Conservation (phyloP, 2,888 invertebrate species). For the Eilema depressum region DNA sequence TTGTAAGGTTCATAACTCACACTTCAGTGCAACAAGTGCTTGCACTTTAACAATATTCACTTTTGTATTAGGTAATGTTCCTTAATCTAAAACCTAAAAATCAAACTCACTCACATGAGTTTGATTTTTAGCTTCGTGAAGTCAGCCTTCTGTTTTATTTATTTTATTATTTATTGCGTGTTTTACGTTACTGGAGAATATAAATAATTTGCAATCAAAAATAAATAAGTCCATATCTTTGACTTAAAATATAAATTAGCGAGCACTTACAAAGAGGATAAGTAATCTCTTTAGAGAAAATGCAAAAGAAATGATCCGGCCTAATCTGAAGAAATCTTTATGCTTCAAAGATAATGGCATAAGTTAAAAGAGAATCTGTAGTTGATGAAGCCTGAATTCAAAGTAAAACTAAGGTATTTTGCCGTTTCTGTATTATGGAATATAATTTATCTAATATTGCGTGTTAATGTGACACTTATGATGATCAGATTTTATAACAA, state of each 20-base stretch:
- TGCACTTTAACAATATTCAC: too few species aligned
- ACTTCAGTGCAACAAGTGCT: too few species aligned
- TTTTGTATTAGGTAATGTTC: too few species aligned
- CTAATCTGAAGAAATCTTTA: slow-evolving; percentile 2
- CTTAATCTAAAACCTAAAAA: too few species aligned
- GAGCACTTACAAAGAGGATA: slow-evolving; percentile 1
- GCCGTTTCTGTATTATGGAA: not conserved
- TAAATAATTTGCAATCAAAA: too few species aligned
- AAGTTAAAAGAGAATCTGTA: slow-evolving; percentile 9
- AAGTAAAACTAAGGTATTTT: slow-evolving; percentile 6
- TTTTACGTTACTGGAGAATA: too few species aligned
- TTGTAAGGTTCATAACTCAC: too few species aligned
- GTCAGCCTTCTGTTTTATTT: too few species aligned
- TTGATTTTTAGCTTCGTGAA: too few species aligned
- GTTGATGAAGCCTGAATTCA: not conserved
- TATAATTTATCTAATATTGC: not conserved
- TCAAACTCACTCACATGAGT: too few species aligned
- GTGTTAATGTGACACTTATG: not conserved
- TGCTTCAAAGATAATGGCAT: not conserved
- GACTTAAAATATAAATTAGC: not conserved
- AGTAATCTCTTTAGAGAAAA: slow-evolving; percentile 10
- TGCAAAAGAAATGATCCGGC: not conserved
- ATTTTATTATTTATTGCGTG: too few species aligned
- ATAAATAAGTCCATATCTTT: not conserved
- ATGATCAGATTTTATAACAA: not conserved